phyloP scores from a whole-genome alignment of 64 coral and sea anemone genomes.

The Dendronephthya gigantea region DNA sequence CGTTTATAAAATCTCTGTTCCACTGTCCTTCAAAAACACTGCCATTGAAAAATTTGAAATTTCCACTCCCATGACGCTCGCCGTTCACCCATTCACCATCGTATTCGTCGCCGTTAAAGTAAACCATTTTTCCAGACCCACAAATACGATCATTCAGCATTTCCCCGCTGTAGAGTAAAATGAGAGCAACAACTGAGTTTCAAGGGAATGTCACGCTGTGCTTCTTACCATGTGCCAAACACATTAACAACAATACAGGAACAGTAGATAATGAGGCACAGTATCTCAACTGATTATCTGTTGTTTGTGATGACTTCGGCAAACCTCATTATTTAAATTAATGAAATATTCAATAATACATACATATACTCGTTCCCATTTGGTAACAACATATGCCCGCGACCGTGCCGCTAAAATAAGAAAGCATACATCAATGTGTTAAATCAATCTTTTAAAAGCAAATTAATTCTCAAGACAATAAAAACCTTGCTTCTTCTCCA shows the following conservation, averaged over 20 bases:
- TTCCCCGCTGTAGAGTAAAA: constrained; percentile 41
- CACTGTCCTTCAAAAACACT: constrained; percentile 63
- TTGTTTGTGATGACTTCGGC: too few species aligned
- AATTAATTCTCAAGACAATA: background rate
- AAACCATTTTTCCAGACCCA: constrained; percentile 66
- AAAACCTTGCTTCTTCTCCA: constrained; percentile 87
- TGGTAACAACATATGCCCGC: constrained; percentile 60
- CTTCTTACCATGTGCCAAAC: too few species aligned
- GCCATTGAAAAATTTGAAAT: constrained; percentile 47
- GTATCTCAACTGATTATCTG: too few species aligned
- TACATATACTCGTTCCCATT: constrained; percentile 78
- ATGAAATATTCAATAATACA: constrained; percentile 18
- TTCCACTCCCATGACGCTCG: constrained; percentile 57
- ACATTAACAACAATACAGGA: too few species aligned
- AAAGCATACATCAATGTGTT: background rate
- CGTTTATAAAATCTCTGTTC: constrained; percentile 72
- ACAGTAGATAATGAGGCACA: too few species aligned
- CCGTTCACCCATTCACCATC: constrained; percentile 70
- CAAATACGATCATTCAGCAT: constrained; percentile 76
- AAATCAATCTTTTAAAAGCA: background rate
- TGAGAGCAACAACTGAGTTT: background rate
- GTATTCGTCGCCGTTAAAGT: constrained; percentile 57
- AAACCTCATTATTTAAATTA: constrained; percentile 61
- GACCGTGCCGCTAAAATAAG: constrained; percentile 64
- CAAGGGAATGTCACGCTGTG: background rate